These are phyloP conservation scores for Danio kyathit DNA, from an alignment of 2,797 vertebrate genomes.

Conservation along the genomic window DNA sequence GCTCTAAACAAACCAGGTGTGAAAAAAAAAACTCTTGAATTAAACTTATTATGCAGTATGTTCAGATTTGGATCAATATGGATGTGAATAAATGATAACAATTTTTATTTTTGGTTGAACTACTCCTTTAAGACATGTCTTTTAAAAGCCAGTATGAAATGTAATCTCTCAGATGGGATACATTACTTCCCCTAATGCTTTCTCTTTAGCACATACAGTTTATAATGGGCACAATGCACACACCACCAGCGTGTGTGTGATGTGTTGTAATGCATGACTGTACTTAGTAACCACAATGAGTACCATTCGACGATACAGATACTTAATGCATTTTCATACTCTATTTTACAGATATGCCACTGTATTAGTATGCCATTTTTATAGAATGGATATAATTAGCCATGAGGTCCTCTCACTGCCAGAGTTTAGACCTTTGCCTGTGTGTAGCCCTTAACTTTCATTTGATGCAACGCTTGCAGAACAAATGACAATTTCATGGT, in stretches of 20 bases:
- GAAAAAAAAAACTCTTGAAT: too few relatives aligned
- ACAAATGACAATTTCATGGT: constrained; percentile 84
- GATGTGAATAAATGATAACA: not conserved
- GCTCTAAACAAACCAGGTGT: too few relatives aligned
- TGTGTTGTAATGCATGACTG: constrained; percentile 52
- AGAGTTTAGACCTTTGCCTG: constrained; percentile 71
- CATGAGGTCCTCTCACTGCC: constrained; percentile 72
- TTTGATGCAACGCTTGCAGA: constrained; percentile 81
- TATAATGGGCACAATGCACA: constrained; percentile 18
- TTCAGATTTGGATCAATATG: not conserved
- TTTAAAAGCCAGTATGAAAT: constrained; percentile 72
- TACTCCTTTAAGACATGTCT: constrained; percentile 16
- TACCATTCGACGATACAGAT: constrained; percentile 57
- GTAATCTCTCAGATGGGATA: constrained; percentile 77
- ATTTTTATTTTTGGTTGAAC: constrained; percentile 57
- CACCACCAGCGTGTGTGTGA: constrained; percentile 26
- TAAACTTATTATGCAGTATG: too few relatives aligned
- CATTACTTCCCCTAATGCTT: constrained; percentile 74
- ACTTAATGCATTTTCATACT: constrained; percentile 54
- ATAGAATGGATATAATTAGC: constrained; percentile 77
- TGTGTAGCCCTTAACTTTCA: constrained; percentile 74
- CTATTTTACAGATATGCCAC: constrained; percentile 54
- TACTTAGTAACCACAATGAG: constrained; percentile 38
- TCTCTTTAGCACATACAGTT: constrained; percentile 51
- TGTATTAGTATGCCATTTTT: constrained; percentile 67